Conservation (phyloP, 2,113 vertebrate species). For the Capreolus pygargus region DNA sequence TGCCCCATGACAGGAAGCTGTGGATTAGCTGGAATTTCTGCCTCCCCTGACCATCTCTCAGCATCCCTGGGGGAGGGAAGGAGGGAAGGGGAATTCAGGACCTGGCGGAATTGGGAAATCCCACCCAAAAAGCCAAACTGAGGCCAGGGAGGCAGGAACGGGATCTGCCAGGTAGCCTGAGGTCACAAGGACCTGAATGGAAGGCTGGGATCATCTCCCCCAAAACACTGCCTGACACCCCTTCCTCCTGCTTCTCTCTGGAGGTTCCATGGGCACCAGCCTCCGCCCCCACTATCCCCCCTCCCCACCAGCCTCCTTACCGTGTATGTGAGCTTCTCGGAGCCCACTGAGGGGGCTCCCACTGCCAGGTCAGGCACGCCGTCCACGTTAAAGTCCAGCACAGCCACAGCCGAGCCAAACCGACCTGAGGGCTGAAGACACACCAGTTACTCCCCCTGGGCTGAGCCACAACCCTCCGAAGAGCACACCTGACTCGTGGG, state of each 20-base stretch:
- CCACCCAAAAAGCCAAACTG: accelerated
- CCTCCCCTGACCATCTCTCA: not conserved
- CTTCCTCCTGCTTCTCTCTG: not conserved
- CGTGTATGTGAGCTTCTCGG: constrained; percentile 79
- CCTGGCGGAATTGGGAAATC: not conserved
- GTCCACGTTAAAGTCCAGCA: constrained; percentile 84
- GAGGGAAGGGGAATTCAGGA: accelerated
- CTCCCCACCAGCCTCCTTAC: constrained; percentile 70
- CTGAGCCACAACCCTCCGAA: not conserved
- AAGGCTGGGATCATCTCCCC: not conserved
- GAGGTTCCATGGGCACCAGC: not conserved
- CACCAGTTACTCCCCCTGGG: not conserved
- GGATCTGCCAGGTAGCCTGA: not conserved
- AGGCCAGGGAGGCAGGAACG: not conserved
- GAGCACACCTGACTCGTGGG: not conserved
- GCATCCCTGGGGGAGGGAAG: accelerated
- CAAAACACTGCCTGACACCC: accelerated
- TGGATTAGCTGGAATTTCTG: not conserved
- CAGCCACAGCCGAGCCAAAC: constrained; percentile 83
- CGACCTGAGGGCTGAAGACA: constrained; percentile 81
- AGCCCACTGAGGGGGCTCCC: constrained; percentile 84
- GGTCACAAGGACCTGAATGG: not conserved
- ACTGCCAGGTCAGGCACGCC: constrained; percentile 80
- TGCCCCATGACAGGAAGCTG: not conserved
- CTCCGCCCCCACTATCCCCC: accelerated